Evolutionary conservation across 2,888 invertebrate genomes (phyloP).

Genomic region (Folsomia manolachei): DNA sequence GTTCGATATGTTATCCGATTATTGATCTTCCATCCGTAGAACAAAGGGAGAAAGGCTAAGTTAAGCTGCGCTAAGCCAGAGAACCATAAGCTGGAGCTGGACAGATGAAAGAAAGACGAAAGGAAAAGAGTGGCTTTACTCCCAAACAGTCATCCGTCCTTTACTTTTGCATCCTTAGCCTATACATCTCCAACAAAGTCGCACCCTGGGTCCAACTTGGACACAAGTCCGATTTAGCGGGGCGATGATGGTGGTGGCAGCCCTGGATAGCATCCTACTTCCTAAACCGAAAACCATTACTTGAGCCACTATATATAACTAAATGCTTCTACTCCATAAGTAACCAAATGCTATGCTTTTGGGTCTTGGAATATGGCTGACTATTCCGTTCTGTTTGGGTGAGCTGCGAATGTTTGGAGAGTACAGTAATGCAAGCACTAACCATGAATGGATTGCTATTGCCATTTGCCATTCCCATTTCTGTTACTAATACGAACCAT

Average conservation of each 20-base stretch:
- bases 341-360: too few relatives aligned
- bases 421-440: conserved; percentile 20
- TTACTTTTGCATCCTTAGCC: background rate
- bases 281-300: conserved; percentile 19
- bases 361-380: background rate
- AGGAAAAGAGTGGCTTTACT: conserved; percentile 11
- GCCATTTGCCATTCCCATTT: conserved; percentile 25
- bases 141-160: background rate
- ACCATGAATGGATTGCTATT: conserved; percentile 26
- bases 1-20: conserved; percentile 26
- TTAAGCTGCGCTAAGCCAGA: conserved; percentile 26
- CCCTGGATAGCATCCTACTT: conserved; percentile 7
- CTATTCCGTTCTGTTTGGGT: background rate
- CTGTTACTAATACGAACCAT: conserved; percentile 18
- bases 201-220: background rate
- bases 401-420: background rate
- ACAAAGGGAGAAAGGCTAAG: conserved; percentile 13
- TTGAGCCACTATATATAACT: conserved; percentile 18
- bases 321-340: too few relatives aligned
- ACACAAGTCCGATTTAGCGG: background rate
- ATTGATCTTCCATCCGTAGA: conserved; percentile 23
- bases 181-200: background rate
- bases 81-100: conserved; percentile 25
- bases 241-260: conserved; percentile 5
- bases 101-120: conserved; percentile 31